These are phyloP conservation scores for Sapajus apella DNA, from an alignment of 2,113 vertebrate species.

Conservation along the genomic window DNA sequence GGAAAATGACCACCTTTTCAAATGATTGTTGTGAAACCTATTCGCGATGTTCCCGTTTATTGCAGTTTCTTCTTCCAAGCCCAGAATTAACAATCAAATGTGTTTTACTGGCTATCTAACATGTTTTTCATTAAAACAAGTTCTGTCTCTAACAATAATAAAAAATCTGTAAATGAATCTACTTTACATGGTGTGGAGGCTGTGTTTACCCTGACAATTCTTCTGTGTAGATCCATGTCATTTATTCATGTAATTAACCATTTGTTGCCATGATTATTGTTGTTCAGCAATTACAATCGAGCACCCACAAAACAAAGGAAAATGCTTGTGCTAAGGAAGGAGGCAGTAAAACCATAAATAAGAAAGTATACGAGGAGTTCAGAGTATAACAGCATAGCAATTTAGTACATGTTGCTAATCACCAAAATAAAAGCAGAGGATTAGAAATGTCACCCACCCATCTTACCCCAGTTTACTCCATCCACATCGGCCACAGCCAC, in stretches of 20 bases:
- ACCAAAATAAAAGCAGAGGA: background rate
- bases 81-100: background rate
- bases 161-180: background rate
- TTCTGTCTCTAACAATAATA: background rate
- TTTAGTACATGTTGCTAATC: background rate
- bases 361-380: background rate
- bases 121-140: background rate
- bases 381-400: background rate
- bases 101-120: background rate
- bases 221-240: background rate
- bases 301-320: background rate
- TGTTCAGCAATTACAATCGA: background rate
- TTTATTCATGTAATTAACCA: background rate
- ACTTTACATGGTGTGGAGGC: background rate
- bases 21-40: background rate
- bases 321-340: background rate
- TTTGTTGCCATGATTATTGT: background rate
- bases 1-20: constrained; percentile 6
- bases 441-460: background rate
- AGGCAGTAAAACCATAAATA: background rate
- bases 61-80: constrained; percentile 9
- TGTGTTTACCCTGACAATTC: background rate
- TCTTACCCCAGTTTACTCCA: background rate
- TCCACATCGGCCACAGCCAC: background rate
- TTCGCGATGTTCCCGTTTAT: background rate